phyloP scores from a whole-genome alignment of 1,140 invertebrate genomes.

The Eupeodes corollae region DNA sequence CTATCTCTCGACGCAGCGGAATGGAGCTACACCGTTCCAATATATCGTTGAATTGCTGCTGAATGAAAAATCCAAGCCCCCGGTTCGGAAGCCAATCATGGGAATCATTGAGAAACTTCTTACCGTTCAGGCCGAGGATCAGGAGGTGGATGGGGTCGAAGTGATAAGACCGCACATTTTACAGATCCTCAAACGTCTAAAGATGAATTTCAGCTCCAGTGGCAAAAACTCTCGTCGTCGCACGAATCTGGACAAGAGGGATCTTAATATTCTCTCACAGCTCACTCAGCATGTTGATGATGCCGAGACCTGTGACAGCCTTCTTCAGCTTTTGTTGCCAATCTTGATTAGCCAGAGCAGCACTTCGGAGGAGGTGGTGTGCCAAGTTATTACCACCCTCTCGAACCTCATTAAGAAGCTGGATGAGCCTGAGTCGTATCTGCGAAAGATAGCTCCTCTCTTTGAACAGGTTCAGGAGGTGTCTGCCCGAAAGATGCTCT shows the following conservation, averaged over 20 bases:
- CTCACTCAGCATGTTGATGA: slow-evolving; percentile 61
- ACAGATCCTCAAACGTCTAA: slow-evolving; percentile 58
- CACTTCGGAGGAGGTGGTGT: slow-evolving; percentile 46
- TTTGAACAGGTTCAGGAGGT: slow-evolving; percentile 48
- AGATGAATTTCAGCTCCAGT: slow-evolving; percentile 46
- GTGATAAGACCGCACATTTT: slow-evolving; percentile 53
- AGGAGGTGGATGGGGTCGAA: slow-evolving; percentile 18
- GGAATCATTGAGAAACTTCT: slow-evolving; percentile 71
- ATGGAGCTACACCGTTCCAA: slow-evolving; percentile 28
- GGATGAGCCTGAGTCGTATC: slow-evolving; percentile 49
- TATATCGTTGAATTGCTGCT: slow-evolving; percentile 56
- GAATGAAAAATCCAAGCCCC: slow-evolving; percentile 49
- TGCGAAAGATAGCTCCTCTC: slow-evolving; percentile 52
- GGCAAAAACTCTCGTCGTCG: slow-evolving; percentile 19
- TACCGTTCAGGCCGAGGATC: slow-evolving; percentile 43
- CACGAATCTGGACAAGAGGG: slow-evolving; percentile 48
- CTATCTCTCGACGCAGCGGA: slow-evolving; percentile 19
- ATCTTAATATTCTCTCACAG: slow-evolving; percentile 68
- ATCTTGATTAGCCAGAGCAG: slow-evolving; percentile 42
- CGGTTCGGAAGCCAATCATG: slow-evolving; percentile 59
- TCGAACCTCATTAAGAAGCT: slow-evolving; percentile 62
- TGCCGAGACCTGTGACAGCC: slow-evolving; percentile 49
- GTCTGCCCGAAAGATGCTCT: slow-evolving; percentile 52
- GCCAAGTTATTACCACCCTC: slow-evolving; percentile 57
- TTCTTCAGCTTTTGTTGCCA: slow-evolving; percentile 61